Conservation (phyloP, 1,140 invertebrate genomes). For the Drosophila ananassae region DNA sequence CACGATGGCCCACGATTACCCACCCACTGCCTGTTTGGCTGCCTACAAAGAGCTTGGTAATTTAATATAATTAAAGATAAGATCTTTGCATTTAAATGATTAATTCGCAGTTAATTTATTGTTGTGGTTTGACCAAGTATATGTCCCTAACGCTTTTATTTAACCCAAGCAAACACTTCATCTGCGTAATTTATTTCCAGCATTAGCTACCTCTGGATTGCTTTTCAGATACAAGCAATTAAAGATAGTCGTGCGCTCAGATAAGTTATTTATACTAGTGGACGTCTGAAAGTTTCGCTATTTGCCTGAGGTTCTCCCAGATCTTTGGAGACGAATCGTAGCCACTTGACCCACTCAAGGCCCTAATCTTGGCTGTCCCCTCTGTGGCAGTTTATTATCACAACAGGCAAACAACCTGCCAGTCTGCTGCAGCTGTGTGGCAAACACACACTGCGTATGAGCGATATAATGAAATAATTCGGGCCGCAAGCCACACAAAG, state of each 20-base stretch:
- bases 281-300: neutral
- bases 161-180: neutral
- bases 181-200: slow-evolving; percentile 2
- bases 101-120: too few relatives aligned
- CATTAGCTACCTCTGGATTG: neutral
- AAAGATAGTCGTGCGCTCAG: slow-evolving; percentile 30
- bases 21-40: slow-evolving; percentile 17
- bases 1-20: slow-evolving; percentile 33
- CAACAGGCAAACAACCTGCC: slow-evolving; percentile 26
- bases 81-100: too few relatives aligned
- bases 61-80: neutral
- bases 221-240: slow-evolving; percentile 8
- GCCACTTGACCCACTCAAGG: slow-evolving; percentile 35
- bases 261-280: slow-evolving; percentile 19
- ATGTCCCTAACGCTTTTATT: neutral
- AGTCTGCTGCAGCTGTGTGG: slow-evolving; percentile 10
- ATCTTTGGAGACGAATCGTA: slow-evolving; percentile 35
- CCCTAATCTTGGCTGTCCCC: slow-evolving; percentile 39
- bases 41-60: slow-evolving; percentile 9
- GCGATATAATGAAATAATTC: slow-evolving; percentile 21
- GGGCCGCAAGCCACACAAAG: neutral
- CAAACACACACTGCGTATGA: slow-evolving; percentile 49
- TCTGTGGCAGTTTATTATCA: slow-evolving; percentile 23
- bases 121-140: neutral
- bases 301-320: slow-evolving; percentile 15